Evolutionary conservation across 2,888 invertebrate genomes (phyloP).

Genomic region (Lithophane socia): DNA sequence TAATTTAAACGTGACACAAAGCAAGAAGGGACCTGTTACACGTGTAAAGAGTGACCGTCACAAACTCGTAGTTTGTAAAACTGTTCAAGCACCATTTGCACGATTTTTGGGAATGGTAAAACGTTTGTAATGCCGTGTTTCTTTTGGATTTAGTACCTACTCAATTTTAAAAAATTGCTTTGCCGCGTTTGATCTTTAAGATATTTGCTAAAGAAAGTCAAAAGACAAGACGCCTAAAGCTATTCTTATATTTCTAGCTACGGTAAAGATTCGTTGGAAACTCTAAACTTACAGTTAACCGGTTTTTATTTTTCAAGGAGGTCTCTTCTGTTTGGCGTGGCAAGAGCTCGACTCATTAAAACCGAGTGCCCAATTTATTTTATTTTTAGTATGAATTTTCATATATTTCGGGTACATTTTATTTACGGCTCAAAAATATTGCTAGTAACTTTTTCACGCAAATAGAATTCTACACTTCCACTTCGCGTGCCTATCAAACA

Average conservation of each 20-base stretch:
- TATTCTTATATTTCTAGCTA: conserved; percentile 20
- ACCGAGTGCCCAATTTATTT: conserved; percentile 65
- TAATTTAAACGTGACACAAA: conserved; percentile 32
- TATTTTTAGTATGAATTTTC: conserved; percentile 52
- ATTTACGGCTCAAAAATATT: conserved; percentile 18
- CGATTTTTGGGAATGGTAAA: conserved; percentile 18
- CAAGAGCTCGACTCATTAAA: conserved; percentile 61
- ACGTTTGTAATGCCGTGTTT: conserved; percentile 10
- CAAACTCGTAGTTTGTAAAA: conserved; percentile 10
- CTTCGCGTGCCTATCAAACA: conserved; percentile 7
- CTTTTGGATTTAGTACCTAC: not conserved
- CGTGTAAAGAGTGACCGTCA: conserved; percentile 22
- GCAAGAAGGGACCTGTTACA: conserved; percentile 15
- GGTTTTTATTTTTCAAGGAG: conserved; percentile 54
- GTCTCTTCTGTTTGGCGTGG: conserved; percentile 52
- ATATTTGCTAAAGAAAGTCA: conserved; percentile 9
- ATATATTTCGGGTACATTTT: conserved; percentile 36
- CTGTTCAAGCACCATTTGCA: conserved; percentile 15
- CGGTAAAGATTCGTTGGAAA: conserved; percentile 25
- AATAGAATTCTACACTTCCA: conserved; percentile 27
- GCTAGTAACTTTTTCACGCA: conserved; percentile 1
- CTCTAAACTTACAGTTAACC: conserved; percentile 49
- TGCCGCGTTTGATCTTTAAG: not conserved
- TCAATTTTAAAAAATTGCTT: conserved; percentile 11
- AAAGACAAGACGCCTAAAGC: conserved; percentile 14